These are phyloP conservation scores for Neoitamus cyanurus DNA, from an alignment of 2,888 invertebrate species.

Conservation along the genomic window DNA sequence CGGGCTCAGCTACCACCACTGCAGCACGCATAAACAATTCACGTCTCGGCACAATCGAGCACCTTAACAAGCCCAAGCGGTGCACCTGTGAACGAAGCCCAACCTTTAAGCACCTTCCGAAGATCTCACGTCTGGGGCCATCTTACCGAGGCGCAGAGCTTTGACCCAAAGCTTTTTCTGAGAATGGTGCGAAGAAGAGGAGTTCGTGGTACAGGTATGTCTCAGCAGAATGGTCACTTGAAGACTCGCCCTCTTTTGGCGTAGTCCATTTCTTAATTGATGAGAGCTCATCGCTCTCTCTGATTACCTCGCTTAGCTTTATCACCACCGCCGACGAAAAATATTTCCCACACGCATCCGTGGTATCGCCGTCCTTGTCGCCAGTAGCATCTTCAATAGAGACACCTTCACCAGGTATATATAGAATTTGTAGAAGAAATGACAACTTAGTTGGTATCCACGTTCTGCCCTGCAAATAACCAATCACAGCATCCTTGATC, in stretches of 20 bases:
- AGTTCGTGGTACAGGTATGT: background rate
- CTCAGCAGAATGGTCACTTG: constrained; percentile 8
- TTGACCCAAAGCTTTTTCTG: constrained; percentile 33
- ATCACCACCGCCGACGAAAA: constrained; percentile 2
- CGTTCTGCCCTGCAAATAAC: constrained; percentile 44
- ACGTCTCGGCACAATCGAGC: background rate
- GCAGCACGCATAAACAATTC: constrained; percentile 6
- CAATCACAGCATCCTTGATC: constrained; percentile 24
- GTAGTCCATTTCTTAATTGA: constrained; percentile 15
- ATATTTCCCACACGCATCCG: constrained; percentile 47
- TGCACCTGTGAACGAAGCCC: background rate
- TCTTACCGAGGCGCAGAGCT: background rate
- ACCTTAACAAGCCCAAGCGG: background rate
- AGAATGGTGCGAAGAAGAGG: background rate
- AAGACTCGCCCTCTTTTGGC: constrained; percentile 3
- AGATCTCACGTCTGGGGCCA: background rate
- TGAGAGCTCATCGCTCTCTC: constrained; percentile 7
- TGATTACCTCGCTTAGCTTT: background rate
- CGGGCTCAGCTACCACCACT: background rate
- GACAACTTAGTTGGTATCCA: constrained; percentile 51
- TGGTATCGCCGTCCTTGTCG: constrained; percentile 45
- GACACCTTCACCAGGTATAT: constrained; percentile 50
- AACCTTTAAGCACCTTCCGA: background rate
- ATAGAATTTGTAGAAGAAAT: constrained; percentile 49
- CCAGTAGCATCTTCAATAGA: constrained; percentile 48